Evolutionary conservation across 2,888 invertebrate genomes (phyloP).

Genomic region (Seira ritae): DNA sequence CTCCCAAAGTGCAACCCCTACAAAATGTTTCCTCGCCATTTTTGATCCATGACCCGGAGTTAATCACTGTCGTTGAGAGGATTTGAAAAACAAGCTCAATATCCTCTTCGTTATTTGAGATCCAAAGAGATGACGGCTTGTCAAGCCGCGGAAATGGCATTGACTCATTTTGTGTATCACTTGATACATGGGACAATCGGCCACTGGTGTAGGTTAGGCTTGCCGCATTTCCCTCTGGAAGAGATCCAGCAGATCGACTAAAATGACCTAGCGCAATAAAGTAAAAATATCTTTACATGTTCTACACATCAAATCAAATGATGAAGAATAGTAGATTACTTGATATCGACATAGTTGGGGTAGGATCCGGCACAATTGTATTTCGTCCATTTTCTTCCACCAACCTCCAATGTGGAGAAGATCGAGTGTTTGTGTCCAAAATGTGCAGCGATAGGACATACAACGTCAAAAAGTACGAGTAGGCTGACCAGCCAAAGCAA

Average conservation of each 20-base stretch:
- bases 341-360: conserved; percentile 53
- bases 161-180: conserved; percentile 60
- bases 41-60: conserved; percentile 72
- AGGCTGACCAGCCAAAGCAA: conserved; percentile 67
- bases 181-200: conserved; percentile 57
- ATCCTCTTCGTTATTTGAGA: conserved; percentile 68
- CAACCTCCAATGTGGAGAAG: conserved; percentile 86
- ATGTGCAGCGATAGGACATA: conserved; percentile 85
- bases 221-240: conserved; percentile 20
- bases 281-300: background rate
- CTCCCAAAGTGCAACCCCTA: conserved; percentile 60
- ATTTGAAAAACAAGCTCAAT: conserved; percentile 72
- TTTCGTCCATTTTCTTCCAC: conserved; percentile 83
- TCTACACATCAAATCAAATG: no score
- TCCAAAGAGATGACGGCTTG: conserved; percentile 59
- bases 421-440: conserved; percentile 86
- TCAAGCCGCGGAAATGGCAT: conserved; percentile 45
- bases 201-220: conserved; percentile 42
- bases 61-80: conserved; percentile 70
- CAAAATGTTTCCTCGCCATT: conserved; percentile 71
- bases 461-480: conserved; percentile 79
- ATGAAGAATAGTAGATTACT: conserved; percentile 22
- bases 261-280: conserved; percentile 31
- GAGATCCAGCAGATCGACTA: conserved; percentile 41
- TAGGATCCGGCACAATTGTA: conserved; percentile 70